These are phyloP conservation scores for Microplitis demolitor DNA, from an alignment of 1,140 invertebrate genomes.

Conservation along the genomic window DNA sequence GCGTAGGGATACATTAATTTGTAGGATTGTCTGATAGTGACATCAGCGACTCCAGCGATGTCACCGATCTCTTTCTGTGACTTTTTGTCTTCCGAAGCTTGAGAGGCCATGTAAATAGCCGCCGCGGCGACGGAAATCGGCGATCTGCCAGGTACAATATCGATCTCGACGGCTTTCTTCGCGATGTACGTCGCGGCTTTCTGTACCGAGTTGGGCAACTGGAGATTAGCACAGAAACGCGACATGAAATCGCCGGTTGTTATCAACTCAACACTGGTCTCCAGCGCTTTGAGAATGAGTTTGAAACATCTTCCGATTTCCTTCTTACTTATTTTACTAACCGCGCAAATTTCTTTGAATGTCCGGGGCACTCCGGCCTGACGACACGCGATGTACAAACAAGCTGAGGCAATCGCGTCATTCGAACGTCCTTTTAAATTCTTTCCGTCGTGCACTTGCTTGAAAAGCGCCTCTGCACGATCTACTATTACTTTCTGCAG, in stretches of 20 bases:
- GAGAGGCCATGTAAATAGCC: constrained; percentile 98
- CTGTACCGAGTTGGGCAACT: constrained; percentile 90
- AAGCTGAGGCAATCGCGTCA: constrained; percentile 98
- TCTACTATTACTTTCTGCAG: constrained; percentile 94
- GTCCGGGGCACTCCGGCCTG: constrained; percentile 98
- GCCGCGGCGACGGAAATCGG: constrained; percentile 99
- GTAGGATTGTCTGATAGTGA: constrained; percentile 97
- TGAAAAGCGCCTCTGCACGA: constrained; percentile 94
- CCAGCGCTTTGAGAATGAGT: constrained; percentile 87
- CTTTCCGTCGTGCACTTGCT: constrained; percentile 98
- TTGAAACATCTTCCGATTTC: constrained; percentile 98
- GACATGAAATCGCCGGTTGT: constrained; percentile 99
- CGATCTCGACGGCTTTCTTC: constrained; percentile 92
- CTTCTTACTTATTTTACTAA: constrained; percentile 98
- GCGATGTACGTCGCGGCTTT: constrained; percentile 96
- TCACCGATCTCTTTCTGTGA: constrained; percentile 99
- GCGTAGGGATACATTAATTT: constrained; percentile 97
- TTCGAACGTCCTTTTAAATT: constrained; percentile 91
- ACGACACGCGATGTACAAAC: constrained; percentile 97
- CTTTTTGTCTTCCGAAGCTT: constrained; percentile 93
- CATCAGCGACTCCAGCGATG: constrained; percentile 98
- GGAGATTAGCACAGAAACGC: constrained; percentile 85
- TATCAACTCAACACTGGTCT: constrained; percentile 96
- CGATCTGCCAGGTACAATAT: constrained; percentile 97
- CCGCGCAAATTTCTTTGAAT: constrained; percentile 99